phyloP scores from a whole-genome alignment of 1,140 invertebrate species.

The Drosophila virilis region DNA sequence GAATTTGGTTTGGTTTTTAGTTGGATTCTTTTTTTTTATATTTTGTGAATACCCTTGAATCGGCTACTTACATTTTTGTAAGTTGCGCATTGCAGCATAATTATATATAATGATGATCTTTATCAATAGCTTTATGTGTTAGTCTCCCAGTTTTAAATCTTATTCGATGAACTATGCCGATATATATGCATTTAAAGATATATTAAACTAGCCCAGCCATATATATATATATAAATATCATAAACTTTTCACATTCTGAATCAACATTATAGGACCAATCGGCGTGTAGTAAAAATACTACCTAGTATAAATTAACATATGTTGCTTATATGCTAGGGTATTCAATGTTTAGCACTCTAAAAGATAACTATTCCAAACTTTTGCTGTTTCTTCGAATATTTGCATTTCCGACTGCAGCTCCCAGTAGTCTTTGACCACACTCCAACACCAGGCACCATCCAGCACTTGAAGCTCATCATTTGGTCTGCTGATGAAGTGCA shows the following conservation, averaged over 20 bases:
- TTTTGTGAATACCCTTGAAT: not conserved
- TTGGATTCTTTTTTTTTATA: not conserved
- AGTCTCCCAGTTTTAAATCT: too few species aligned
- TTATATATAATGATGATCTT: too few species aligned
- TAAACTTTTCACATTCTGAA: too few species aligned
- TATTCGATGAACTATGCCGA: too few species aligned
- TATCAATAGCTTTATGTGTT: too few species aligned
- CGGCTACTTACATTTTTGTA: not conserved
- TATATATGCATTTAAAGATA: too few species aligned
- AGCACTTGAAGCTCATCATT: constrained; percentile 7
- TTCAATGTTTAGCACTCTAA: not conserved
- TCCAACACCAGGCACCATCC: not conserved
- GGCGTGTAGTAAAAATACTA: too few species aligned
- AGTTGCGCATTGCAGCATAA: too few species aligned
- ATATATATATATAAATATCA: too few species aligned
- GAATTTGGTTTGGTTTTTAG: constrained; percentile 22
- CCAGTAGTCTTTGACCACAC: not conserved
- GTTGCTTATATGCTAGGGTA: not conserved
- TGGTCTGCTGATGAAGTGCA: constrained; percentile 53
- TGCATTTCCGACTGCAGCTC: constrained; percentile 58
- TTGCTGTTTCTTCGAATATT: constrained; percentile 59
- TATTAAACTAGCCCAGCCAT: too few species aligned
- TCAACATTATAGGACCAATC: too few species aligned
- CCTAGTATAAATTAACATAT: too few species aligned
- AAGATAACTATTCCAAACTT: constrained; percentile 6